A percentile compares a stretch with the other conserved stretches of the same genome.
phyloP scores from a whole-genome alignment of 2,888 invertebrate species.

The Hesperia comma region DNA sequence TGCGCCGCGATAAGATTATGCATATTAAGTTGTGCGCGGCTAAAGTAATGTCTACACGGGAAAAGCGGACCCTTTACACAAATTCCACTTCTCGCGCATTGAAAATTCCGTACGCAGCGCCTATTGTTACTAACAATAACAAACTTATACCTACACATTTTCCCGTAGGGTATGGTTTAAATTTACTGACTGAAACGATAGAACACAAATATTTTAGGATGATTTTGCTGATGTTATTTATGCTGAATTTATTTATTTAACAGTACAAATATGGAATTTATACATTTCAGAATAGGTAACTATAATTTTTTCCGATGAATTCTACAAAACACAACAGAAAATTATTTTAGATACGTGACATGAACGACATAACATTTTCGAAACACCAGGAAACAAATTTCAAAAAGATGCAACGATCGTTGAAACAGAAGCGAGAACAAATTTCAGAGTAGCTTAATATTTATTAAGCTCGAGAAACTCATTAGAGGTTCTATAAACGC shows the following conservation, averaged over 20 bases:
- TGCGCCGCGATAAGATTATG: slow-evolving; percentile 83
- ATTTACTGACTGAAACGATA: background rate
- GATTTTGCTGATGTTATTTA: no score
- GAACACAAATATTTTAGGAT: no score
- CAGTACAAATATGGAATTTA: no score
- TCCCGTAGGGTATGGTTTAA: background rate
- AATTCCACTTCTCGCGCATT: slow-evolving; percentile 55
- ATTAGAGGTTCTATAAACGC: slow-evolving; percentile 61
- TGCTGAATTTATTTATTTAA: no score
- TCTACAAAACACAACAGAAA: no score
- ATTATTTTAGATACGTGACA: no score
- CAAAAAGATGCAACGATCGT: background rate
- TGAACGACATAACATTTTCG: no score
- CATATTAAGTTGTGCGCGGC: slow-evolving; percentile 82
- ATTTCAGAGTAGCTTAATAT: slow-evolving; percentile 59
- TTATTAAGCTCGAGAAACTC: slow-evolving; percentile 65
- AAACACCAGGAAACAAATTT: background rate
- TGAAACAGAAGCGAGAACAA: slow-evolving; percentile 28
- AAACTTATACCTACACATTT: background rate
- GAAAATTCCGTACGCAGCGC: slow-evolving; percentile 55
- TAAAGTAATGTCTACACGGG: slow-evolving; percentile 81
- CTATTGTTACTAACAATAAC: background rate
- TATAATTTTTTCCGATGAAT: no score
- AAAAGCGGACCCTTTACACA: slow-evolving; percentile 69
- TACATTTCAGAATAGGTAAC: no score